These are phyloP conservation scores for Sinocyclocheilus rhinocerous DNA, from an alignment of 2,113 vertebrate genomes.

Conservation along the genomic window DNA sequence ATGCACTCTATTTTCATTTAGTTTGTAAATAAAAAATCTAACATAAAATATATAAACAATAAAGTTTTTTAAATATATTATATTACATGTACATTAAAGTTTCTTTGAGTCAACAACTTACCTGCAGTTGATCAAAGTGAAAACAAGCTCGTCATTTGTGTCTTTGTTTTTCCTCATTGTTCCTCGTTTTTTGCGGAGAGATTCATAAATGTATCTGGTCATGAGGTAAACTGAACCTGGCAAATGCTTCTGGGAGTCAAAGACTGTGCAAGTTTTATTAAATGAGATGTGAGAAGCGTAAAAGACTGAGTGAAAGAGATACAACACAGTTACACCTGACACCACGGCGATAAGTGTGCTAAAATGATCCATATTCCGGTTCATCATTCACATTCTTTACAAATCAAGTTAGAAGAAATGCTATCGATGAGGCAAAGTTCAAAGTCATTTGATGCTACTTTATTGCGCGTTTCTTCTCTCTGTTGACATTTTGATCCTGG, in stretches of 20 bases:
- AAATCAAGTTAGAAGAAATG: neutral
- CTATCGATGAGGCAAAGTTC: neutral
- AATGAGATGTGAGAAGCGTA: conserved; percentile 58
- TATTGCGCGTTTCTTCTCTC: neutral
- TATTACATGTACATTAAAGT: neutral
- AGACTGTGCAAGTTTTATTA: conserved; percentile 44
- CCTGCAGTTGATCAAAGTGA: conserved; percentile 66
- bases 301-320: conserved; percentile 56
- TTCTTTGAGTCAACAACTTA: conserved; percentile 27
- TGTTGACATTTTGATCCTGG: neutral
- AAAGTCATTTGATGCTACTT: neutral
- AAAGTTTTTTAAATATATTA: neutral
- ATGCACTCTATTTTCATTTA: neutral
- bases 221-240: conserved; percentile 60
- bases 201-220: conserved; percentile 46
- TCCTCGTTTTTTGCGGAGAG: conserved; percentile 52
- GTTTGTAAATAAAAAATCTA: neutral
- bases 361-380: neutral
- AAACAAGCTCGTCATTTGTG: conserved; percentile 27
- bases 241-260: conserved; percentile 50
- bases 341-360: neutral
- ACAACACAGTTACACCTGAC: conserved; percentile 18
- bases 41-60: neutral
- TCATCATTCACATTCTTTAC: neutral
- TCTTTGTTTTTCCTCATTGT: neutral